Percentiles rank a stretch among this genome's conserved stretches.
phyloP scores from a whole-genome alignment of 2,888 invertebrate species.

The Tridacna gigas region DNA sequence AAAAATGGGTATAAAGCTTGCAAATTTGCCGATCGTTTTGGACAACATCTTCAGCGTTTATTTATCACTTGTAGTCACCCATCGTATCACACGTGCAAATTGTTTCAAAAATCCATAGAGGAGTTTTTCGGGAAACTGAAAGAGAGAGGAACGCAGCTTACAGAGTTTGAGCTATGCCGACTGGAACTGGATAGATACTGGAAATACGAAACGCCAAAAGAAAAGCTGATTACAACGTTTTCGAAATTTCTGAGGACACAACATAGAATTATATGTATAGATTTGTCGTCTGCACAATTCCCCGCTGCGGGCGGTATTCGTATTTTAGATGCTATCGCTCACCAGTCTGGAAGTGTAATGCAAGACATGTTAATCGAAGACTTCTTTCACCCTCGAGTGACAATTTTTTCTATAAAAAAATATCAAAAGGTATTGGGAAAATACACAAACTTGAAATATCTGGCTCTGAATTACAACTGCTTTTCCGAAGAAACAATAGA shows the following conservation, averaged over 20 bases:
- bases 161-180: conserved; percentile 71
- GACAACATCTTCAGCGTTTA: conserved; percentile 68
- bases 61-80: conserved; percentile 75
- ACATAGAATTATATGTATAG: conserved; percentile 64
- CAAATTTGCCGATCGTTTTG: conserved; percentile 71
- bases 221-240: conserved; percentile 70
- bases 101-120: conserved; percentile 73
- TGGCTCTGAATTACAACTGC: conserved; percentile 78
- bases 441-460: conserved; percentile 71
- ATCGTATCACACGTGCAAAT: conserved; percentile 71
- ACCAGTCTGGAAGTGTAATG: conserved; percentile 67
- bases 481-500: conserved; percentile 73
- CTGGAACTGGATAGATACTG: conserved; percentile 77
- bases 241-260: conserved; percentile 74
- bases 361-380: conserved; percentile 74
- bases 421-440: conserved; percentile 66
- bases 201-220: conserved; percentile 74
- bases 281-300: conserved; percentile 72
- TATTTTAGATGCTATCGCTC: conserved; percentile 73
- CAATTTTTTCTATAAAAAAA: conserved; percentile 66
- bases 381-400: conserved; percentile 74
- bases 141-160: conserved; percentile 56
- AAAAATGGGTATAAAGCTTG: conserved; percentile 63
- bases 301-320: conserved; percentile 68
- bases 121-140: conserved; percentile 70